Conservation (phyloP, 2,888 invertebrate genomes). For the Leptura quadrifasciata region DNA sequence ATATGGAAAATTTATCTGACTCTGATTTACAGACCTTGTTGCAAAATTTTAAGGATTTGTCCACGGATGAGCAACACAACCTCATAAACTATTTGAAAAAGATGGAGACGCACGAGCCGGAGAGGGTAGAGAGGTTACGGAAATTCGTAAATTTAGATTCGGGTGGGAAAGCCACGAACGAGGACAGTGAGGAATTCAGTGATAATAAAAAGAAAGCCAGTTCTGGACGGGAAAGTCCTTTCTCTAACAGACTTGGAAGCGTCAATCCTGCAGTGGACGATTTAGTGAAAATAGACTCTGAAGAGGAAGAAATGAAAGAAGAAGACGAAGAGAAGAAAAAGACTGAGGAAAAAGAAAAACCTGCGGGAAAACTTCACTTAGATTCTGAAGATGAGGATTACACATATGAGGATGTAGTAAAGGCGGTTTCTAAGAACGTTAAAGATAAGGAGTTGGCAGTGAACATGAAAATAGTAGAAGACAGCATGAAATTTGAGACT, state of each 20-base stretch:
- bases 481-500: slow-evolving; percentile 60
- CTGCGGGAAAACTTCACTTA: slow-evolving; percentile 69
- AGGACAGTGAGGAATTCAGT: slow-evolving; percentile 63
- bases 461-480: slow-evolving; percentile 66
- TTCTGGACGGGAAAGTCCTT: slow-evolving; percentile 69
- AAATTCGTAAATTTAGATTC: slow-evolving; percentile 82
- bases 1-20: slow-evolving; percentile 86
- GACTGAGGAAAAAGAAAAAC: slow-evolving; percentile 64
- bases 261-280: slow-evolving; percentile 71
- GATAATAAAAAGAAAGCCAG: slow-evolving; percentile 49
- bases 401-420: slow-evolving; percentile 88
- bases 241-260: slow-evolving; percentile 72
- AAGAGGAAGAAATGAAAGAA: slow-evolving; percentile 50
- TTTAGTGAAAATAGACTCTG: slow-evolving; percentile 55
- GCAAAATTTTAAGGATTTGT: slow-evolving; percentile 88
- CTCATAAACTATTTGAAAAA: slow-evolving; percentile 89
- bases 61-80: slow-evolving; percentile 88
- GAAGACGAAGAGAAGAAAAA: slow-evolving; percentile 54
- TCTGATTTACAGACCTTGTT: slow-evolving; percentile 86
- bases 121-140: slow-evolving; percentile 85
- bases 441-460: slow-evolving; percentile 79
- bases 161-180: slow-evolving; percentile 58
- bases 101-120: slow-evolving; percentile 84
- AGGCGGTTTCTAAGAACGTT: slow-evolving; percentile 85
- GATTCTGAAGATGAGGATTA: slow-evolving; percentile 88